Evolutionary conservation across 2,113 vertebrate genomes (phyloP), one percentile per base, ranked within the genome.

Genomic region (Chinchilla lanigera): DNA sequence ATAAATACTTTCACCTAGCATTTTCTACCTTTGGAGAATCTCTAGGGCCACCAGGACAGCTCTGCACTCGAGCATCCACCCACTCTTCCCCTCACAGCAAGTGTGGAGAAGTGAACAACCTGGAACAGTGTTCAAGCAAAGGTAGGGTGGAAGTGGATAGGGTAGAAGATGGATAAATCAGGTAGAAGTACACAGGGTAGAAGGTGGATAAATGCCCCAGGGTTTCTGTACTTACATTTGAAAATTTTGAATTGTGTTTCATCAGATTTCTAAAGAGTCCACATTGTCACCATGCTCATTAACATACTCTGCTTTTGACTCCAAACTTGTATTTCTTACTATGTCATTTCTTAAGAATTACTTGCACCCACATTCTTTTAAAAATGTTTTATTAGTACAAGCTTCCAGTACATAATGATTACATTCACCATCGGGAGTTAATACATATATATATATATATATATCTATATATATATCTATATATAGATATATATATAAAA

Each of bases 41-140:
- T 30, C 47, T 6, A 19, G 8, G 56, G 7, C 22, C 1, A 20
- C 12, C 2, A 44, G 0, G 1, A 47, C 11, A 58, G 19, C 20
- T 77, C 54, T 47, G 28, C 4, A 10, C 9, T 35, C 58, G 20
- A 69, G 6, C 35, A 82, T 77, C 35, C 3, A 65, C 10, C n/a
- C 13, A 58, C 16, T 47, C 60, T 77, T n/a, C 78, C 77, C 38
- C 60, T 65, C 28, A 1, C 28, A 89, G 67, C 0, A 69, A 38
- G 28, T 14, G 26, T 65, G 50, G 28, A 93, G 24, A 81, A 84
- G 30, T 65, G 50, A 67, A 81, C 0, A 1, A 63, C 6, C 58
- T 16, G 26, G 41, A 20, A 4, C 16, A 58, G 71, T 38, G 88
- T 26, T 92, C 28, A 93, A 44, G 19, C 5, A 1, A 4, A 33